Evolutionary conservation across 2,888 invertebrate species (phyloP), one percentile per base, ranked within the genome.

Genomic region (Phasia obesa): DNA sequence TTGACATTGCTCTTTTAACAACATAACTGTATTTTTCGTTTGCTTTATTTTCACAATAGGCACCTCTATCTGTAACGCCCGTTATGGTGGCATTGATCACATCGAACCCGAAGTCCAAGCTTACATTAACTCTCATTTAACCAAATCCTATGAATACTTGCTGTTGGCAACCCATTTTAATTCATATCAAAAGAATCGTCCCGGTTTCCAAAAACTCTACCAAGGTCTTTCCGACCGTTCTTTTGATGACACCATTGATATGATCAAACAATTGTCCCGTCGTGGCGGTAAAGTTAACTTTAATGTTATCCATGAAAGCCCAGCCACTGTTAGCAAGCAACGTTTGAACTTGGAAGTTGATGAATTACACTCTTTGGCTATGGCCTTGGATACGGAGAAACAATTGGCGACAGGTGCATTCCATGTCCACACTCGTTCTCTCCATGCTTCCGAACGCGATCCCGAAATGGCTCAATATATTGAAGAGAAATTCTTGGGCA

Each of bases 211-310:
- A 86, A 95, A 94, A 88, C 90, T 96, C 11, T 96, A 95, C 92
- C 93, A 94, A 86, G 93, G 94, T 77, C 91, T 96, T 11, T 95
- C 96, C 0, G 96, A 97, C 86, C 92, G 93, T 13, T 92, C 95
- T 5, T 97, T 96, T 94, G 93, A 94, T 17, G 94, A 95, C 87
- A 93, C 94, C 38, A 94, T 96, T 86, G 94, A 94, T 11, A 87
- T 96, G n/a, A 95, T 96, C 87, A 95, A 97, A 89, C 95, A 95
- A 89, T 93, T 96, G 47, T 93, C 95, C 0, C 93, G 94, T 90
- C 94, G 97, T 87, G 97, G 97, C 90, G 93, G 94, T 85, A 88
- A 87, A 49, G 93, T 93, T 92, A 92, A 94, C 86, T 93, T 94
- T 87, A 91, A 91, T 85, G 89, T 90, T 64, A 82, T 82, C 6